Percentiles rank a stretch among this genome's conserved stretches.
Evolutionary conservation across 2,113 vertebrate genomes (phyloP).

Genomic region (Parotia lawesii): DNA sequence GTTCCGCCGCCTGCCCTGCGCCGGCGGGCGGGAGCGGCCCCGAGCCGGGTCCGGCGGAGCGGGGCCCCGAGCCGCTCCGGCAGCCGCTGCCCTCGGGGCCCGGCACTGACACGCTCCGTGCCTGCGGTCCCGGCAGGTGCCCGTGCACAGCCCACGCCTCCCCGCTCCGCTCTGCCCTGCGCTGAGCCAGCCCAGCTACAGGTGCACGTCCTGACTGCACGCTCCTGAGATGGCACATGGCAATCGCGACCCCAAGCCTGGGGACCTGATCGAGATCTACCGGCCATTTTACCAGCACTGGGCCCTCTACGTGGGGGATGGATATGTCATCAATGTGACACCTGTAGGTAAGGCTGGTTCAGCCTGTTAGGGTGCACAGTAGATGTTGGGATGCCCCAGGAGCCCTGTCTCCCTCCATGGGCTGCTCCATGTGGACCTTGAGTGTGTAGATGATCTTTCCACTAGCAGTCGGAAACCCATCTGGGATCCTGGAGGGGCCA

Average conservation of each 20-base stretch:
- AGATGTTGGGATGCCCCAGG: accelerated
- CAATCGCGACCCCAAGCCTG: constrained; percentile 76
- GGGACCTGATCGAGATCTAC: constrained; percentile 93
- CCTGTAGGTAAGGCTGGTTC: constrained; percentile 80
- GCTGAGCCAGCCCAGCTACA: neutral
- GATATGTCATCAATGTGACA: constrained; percentile 88
- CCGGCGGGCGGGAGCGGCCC: too few relatives aligned
- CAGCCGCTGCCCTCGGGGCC: neutral
- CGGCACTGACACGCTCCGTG: neutral
- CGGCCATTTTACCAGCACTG: constrained; percentile 88
- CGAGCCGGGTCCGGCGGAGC: neutral
- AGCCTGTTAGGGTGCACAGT: accelerated
- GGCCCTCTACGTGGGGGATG: constrained; percentile 90
- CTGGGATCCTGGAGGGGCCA: neutral
- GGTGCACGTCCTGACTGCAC: neutral
- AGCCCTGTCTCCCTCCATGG: accelerated
- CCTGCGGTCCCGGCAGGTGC: neutral
- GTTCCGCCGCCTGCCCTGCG: neutral
- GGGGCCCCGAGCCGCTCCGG: neutral
- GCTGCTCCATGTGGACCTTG: accelerated
- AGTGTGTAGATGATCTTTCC: neutral
- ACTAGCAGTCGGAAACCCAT: neutral
- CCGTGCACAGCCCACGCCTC: neutral
- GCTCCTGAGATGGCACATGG: constrained; percentile 76
- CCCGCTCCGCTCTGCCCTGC: neutral